Conservation (phyloP, 1,140 invertebrate genomes). For the Sesamia nonagrioides region DNA sequence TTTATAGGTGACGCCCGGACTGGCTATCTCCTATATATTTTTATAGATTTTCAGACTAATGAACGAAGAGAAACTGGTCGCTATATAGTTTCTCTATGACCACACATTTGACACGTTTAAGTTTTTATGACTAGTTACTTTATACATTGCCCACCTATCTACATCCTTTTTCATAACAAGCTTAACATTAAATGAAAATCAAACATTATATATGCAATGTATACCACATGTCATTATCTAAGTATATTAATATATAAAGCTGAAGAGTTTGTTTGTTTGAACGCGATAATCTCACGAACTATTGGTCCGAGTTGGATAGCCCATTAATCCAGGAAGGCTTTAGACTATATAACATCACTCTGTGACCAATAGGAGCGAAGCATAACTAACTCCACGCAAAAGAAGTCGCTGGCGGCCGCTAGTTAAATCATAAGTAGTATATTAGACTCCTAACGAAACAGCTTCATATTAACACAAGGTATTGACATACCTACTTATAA, state of each 20-base stretch:
- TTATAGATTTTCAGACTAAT: constrained; percentile 67
- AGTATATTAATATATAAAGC: too few relatives aligned
- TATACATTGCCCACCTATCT: constrained; percentile 67
- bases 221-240: too few relatives aligned
- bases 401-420: too few relatives aligned
- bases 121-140: constrained; percentile 75
- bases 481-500: neutral
- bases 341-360: too few relatives aligned
- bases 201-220: neutral
- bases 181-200: constrained; percentile 64
- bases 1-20: constrained; percentile 74
- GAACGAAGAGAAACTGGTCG: constrained; percentile 66
- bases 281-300: too few relatives aligned
- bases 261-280: too few relatives aligned
- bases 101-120: constrained; percentile 71
- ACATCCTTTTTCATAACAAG: constrained; percentile 56
- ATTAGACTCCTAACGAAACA: neutral
- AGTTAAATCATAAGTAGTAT: neutral
- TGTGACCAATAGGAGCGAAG: too few relatives aligned
- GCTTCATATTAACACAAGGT: neutral
- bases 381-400: too few relatives aligned
- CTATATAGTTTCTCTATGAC: constrained; percentile 65
- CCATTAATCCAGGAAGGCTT: too few relatives aligned
- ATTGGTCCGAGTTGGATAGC: too few relatives aligned
- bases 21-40: constrained; percentile 56